A percentile compares a stretch with the other conserved stretches of the same genome.
Conservation (phyloP, 2,888 invertebrate species). For the Pteria penguin region DNA sequence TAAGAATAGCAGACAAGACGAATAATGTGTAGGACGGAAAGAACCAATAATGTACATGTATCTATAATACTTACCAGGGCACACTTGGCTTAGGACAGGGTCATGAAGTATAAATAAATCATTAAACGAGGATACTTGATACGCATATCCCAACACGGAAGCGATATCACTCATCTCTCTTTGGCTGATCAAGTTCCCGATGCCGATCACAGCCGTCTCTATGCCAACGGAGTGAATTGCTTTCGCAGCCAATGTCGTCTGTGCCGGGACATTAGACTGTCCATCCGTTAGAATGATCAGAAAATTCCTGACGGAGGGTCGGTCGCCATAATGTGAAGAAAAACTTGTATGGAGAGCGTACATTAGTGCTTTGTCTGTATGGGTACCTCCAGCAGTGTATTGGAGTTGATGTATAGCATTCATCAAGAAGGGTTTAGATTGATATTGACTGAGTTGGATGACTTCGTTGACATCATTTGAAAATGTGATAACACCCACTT, state of each 20-base stretch:
- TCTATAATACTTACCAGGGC: too few relatives aligned
- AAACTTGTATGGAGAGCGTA: conserved; percentile 59
- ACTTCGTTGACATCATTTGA: conserved; percentile 50
- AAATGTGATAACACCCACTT: conserved; percentile 64
- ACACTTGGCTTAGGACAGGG: too few relatives aligned
- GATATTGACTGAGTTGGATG: conserved; percentile 59
- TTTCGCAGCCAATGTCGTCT: conserved; percentile 44
- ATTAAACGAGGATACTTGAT: conserved; percentile 54
- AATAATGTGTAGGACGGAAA: too few relatives aligned
- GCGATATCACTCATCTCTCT: conserved; percentile 64
- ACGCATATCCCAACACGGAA: conserved; percentile 56
- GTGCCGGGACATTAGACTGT: conserved; percentile 50
- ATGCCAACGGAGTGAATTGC: conserved; percentile 48
- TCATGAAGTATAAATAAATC: too few relatives aligned
- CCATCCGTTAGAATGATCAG: conserved; percentile 65
- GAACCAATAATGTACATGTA: too few relatives aligned
- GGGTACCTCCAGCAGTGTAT: conserved; percentile 63
- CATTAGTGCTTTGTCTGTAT: conserved; percentile 65
- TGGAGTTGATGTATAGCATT: conserved; percentile 55
- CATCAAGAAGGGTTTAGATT: conserved; percentile 48
- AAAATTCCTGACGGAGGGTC: conserved; percentile 58
- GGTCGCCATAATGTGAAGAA: conserved; percentile 55
- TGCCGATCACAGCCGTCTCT: conserved; percentile 60
- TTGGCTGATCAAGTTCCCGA: conserved; percentile 50
- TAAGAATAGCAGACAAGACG: too few relatives aligned